Evolutionary conservation across 2,113 vertebrate species (phyloP).

Genomic region (Pelusios castaneus): DNA sequence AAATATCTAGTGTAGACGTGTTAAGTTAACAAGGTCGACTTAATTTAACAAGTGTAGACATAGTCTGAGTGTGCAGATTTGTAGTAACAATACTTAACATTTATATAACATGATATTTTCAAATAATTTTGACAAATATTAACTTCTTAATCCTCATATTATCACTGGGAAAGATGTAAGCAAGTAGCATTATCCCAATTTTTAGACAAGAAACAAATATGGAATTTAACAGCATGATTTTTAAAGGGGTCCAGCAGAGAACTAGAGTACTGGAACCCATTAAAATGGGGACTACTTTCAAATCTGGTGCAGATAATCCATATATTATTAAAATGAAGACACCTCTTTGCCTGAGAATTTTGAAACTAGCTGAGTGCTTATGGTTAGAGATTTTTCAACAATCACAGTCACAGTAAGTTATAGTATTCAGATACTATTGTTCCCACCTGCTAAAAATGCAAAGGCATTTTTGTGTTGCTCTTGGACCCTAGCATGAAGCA

Average conservation of each 20-base stretch:
- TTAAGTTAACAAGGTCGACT: no score
- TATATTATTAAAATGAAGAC: background rate
- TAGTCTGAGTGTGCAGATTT: background rate
- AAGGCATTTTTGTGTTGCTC: accelerated
- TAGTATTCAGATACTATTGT: background rate
- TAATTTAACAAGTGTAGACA: no score
- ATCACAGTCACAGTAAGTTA: background rate
- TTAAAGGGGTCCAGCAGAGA: background rate
- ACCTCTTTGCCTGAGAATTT: background rate
- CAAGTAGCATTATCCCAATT: background rate
- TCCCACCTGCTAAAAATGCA: background rate
- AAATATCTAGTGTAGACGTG: no score
- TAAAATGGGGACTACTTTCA: background rate
- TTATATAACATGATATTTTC: background rate
- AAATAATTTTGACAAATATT: background rate
- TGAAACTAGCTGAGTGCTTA: accelerated
- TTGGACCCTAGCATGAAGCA: background rate
- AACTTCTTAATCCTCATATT: background rate
- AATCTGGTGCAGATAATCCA: background rate
- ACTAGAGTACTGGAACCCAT: background rate
- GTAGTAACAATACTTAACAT: background rate
- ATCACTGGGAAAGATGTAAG: background rate
- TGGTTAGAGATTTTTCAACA: background rate
- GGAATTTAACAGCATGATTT: accelerated
- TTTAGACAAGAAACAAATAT: background rate